These are phyloP conservation scores for Macrotrachela quadricornifera DNA, from an alignment of 1,140 invertebrate genomes.

Conservation along the genomic window DNA sequence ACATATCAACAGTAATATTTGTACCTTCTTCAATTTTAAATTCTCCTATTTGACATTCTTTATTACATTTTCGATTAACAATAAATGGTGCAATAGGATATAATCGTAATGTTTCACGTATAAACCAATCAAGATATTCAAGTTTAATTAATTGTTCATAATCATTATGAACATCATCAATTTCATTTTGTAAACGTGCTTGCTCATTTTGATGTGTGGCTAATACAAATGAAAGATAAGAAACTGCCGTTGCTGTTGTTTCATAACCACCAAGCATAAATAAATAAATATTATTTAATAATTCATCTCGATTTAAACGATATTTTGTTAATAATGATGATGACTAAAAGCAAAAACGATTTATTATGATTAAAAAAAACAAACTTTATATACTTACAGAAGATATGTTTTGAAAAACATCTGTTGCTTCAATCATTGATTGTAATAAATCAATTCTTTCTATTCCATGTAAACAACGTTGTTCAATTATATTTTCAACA, in stretches of 20 bases:
- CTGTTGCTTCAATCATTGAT: no score
- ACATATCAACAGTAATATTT: conserved; percentile 21
- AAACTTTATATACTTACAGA: no score
- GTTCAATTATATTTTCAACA: no score
- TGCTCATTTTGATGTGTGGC: conserved; percentile 32
- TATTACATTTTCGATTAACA: no score
- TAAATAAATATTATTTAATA: conserved; percentile 13
- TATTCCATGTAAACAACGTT: no score
- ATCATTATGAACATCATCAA: conserved; percentile 9
- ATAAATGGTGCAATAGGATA: conserved; percentile 17
- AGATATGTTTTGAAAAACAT: no score
- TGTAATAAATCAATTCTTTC: no score
- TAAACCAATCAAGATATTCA: conserved; percentile 20
- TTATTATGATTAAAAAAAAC: no score
- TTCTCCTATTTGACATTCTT: no score
- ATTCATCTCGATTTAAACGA: no score
- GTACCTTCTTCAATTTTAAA: conserved; percentile 19
- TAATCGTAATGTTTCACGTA: conserved; percentile 20
- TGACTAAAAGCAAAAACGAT: no score
- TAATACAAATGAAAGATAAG: conserved; percentile 32
- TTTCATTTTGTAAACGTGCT: conserved; percentile 27
- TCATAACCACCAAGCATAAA: conserved; percentile 26
- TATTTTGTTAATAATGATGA: no score
- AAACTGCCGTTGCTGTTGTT: conserved; percentile 32
- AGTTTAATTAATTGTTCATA: conserved; percentile 15